Evolutionary conservation across 2,888 invertebrate species (phyloP).

Genomic region (Punctoribates punctum): DNA sequence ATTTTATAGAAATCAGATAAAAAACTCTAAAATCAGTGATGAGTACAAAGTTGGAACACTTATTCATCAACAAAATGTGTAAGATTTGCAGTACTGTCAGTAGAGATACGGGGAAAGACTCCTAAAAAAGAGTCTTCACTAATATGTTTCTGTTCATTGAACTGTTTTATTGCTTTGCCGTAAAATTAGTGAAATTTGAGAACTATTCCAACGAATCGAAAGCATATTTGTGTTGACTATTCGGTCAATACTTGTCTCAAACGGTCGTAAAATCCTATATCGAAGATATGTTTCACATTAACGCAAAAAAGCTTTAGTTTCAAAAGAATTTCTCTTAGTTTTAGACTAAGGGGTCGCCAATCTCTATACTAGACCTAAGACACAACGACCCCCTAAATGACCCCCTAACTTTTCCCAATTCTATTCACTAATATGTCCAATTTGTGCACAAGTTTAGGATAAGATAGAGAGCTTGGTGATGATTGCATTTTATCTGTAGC

Average conservation of each 20-base stretch:
- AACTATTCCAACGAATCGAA: slow-evolving; percentile 6
- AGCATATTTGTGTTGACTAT: not conserved
- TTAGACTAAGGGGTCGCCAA: too few relatives aligned
- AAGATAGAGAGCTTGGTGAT: too few relatives aligned
- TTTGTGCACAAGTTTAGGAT: not conserved
- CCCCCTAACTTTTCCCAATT: too few relatives aligned
- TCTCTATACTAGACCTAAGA: too few relatives aligned
- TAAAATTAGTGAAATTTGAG: slow-evolving; percentile 29
- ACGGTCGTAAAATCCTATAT: not conserved
- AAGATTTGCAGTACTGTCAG: too few relatives aligned
- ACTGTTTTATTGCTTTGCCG: slow-evolving; percentile 28
- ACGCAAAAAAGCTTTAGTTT: not conserved
- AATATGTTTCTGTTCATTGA: slow-evolving; percentile 31
- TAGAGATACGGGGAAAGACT: not conserved
- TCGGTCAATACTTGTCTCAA: slow-evolving; percentile 20
- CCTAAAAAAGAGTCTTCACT: not conserved
- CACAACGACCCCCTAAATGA: too few relatives aligned
- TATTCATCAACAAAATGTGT: not conserved
- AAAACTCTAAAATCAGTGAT: not conserved
- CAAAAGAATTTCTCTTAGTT: too few relatives aligned
- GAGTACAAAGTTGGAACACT: not conserved
- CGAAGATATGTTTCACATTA: slow-evolving; percentile 10
- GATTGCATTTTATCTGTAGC: too few relatives aligned
- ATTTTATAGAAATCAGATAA: not conserved
- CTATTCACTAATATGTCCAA: too few relatives aligned